phyloP scores from a whole-genome alignment of 2,888 invertebrate genomes.

The Drosophila niveifrons region DNA sequence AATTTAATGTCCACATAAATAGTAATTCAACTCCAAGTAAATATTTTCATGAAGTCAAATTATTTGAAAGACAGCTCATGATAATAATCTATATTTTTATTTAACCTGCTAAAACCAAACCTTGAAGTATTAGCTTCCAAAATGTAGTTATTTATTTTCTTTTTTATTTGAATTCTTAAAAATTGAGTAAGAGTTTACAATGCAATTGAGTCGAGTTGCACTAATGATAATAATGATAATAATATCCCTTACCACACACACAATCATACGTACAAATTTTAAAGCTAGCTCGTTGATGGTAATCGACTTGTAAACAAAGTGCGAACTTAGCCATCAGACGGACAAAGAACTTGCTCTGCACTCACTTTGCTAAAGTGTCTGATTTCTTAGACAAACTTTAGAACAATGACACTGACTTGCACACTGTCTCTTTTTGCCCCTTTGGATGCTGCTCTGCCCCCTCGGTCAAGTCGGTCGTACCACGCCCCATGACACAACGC shows the following conservation, averaged over 20 bases:
- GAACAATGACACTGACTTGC: conserved; percentile 68
- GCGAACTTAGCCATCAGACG: conserved; percentile 13
- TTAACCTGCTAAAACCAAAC: too few species aligned
- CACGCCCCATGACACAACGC: conserved; percentile 43
- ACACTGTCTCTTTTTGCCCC: conserved; percentile 14
- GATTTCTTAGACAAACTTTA: conserved; percentile 72
- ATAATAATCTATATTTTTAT: too few species aligned
- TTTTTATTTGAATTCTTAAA: neutral
- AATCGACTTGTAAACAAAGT: conserved; percentile 46
- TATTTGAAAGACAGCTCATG: neutral
- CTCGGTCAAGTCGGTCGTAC: conserved; percentile 14
- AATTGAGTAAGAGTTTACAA: neutral
- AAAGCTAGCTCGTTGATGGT: conserved; percentile 33
- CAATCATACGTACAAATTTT: neutral
- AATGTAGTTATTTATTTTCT: neutral
- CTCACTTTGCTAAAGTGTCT: conserved; percentile 60
- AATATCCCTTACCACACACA: conserved; percentile 18
- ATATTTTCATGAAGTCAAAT: neutral
- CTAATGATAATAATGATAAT: conserved; percentile 22
- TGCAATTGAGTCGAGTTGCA: conserved; percentile 9
- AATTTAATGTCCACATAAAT: neutral
- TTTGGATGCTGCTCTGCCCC: conserved; percentile 10
- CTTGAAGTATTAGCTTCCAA: neutral
- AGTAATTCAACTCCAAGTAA: too few species aligned
- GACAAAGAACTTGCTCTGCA: conserved; percentile 27